Percentiles rank a stretch among this genome's conserved stretches.
phyloP scores from a whole-genome alignment of 2,888 invertebrate genomes.

The Parnassius orleans region DNA sequence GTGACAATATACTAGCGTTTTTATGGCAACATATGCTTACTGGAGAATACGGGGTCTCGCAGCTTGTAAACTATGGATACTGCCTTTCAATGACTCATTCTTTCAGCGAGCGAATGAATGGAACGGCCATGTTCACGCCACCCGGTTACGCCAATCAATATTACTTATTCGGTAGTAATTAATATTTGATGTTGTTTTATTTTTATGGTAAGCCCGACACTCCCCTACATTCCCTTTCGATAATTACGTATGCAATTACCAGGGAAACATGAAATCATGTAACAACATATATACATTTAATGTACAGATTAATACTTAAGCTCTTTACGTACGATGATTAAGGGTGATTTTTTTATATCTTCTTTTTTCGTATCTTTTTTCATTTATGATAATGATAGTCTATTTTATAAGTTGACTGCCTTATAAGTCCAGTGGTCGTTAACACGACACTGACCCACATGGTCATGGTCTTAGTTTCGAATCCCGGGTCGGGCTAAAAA shows the following conservation, averaged over 20 bases:
- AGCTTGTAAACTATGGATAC: background rate
- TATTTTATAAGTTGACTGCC: too few species aligned
- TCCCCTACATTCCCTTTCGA: conserved; percentile 1
- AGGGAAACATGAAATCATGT: background rate
- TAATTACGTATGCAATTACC: conserved; percentile 8
- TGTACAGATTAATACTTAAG: conserved; percentile 1
- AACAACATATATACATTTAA: background rate
- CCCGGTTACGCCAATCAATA: conserved; percentile 13
- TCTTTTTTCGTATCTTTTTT: too few species aligned
- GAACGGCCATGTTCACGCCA: conserved; percentile 3
- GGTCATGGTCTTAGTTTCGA: too few species aligned
- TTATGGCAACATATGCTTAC: conserved; percentile 13
- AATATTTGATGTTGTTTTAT: conserved; percentile 15
- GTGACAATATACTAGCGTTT: background rate
- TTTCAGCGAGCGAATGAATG: conserved; percentile 20
- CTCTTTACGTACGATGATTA: background rate
- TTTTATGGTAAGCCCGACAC: background rate
- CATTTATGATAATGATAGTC: too few species aligned
- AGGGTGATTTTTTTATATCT: too few species aligned
- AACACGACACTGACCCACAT: too few species aligned
- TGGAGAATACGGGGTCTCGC: conserved; percentile 4
- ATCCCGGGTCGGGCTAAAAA: too few species aligned
- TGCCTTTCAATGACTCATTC: conserved; percentile 21
- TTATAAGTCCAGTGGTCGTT: too few species aligned
- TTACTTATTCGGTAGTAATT: conserved; percentile 7